Base-by-base conservation (phyloP, 2,113 vertebrate species). In the Bubo bubo region DNA sequence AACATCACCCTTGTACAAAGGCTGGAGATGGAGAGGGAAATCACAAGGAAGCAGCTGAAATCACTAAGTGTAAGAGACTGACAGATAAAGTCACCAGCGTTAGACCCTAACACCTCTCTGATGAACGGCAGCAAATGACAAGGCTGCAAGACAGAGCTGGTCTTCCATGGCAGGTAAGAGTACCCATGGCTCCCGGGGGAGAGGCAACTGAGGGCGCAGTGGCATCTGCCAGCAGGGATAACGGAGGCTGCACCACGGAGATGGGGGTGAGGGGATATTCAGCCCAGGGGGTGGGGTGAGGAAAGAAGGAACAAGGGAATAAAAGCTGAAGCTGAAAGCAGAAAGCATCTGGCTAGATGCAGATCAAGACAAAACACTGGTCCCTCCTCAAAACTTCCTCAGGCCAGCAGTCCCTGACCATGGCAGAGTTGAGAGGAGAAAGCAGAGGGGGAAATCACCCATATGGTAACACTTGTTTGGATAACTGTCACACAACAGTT, bases 221-320 rank as follows among this genome's bases (percentile, higher is more conserved):
- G 10, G 21, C n/a, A 50, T 4, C 27, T 50, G 43, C n/a, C 60
- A 60, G 71, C 32, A 43, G 39, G 22, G 30, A 52, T 16, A 71
- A 71, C 39, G 18, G 13, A 49, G 27, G 55, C 15, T 19, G 41
- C 55, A 39, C 35, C n/a, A 23, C 2, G 19, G 53, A 20, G n/a
- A 70, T 7, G 28, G 9, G 4, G 12, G 5, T 12, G 39, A 67
- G 23, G 52, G 22, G 14, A 43, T 35, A 37, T 24, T 17, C 35
- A 70, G 7, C 15, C 19, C 4, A 1, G 5, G 47, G 12, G 9
- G 4, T 10, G 2, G 10, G 8, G 4, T 16, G 3, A 47, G 39
- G 60, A 43, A 64, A 64, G 49, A 52, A 52, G 10, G 28, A 53
- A 74, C 6, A 55, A n/a, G 28, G 37, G 49, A 59, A 62, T 35